These are phyloP conservation scores for Hyla sarda DNA, from an alignment of 2,113 vertebrate species.

Conservation along the genomic window DNA sequence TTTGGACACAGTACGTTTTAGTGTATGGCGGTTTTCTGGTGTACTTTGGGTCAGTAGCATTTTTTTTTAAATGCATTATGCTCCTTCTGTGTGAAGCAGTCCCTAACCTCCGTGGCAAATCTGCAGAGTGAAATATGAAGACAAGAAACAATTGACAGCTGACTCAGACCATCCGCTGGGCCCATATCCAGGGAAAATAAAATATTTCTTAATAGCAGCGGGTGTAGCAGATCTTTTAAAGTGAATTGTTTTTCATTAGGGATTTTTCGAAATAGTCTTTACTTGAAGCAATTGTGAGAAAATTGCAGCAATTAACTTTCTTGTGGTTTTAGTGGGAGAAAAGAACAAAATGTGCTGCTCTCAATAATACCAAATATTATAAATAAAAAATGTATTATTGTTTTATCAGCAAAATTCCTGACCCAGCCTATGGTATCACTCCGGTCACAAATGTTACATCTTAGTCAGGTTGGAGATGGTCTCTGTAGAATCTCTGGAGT, in stretches of 20 bases:
- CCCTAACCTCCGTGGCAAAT: not conserved
- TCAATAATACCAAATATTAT: not conserved
- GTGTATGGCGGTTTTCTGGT: too few relatives aligned
- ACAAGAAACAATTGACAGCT: slow-evolving; percentile 5
- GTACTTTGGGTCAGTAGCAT: too few relatives aligned
- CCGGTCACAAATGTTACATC: not conserved
- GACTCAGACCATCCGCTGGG: slow-evolving; percentile 4
- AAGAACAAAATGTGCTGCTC: not conserved
- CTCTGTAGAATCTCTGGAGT: too few relatives aligned
- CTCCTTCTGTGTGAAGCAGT: too few relatives aligned
- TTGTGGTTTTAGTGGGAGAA: not conserved
- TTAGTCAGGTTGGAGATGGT: not conserved
- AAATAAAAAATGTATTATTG: not conserved
- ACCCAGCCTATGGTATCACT: not conserved
- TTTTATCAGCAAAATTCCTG: not conserved
- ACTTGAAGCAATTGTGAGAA: slow-evolving; percentile 3
- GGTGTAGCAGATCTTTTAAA: slow-evolving; percentile 49
- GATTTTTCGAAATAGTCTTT: not conserved
- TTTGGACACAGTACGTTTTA: too few relatives aligned
- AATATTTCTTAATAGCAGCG: not conserved
- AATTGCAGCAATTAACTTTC: slow-evolving; percentile 4
- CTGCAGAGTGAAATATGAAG: not conserved
- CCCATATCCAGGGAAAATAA: slow-evolving; percentile 30
- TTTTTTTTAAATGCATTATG: too few relatives aligned
- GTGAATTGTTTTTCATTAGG: slow-evolving; percentile 61